Percentiles rank a stretch among this genome's conserved stretches.
These are phyloP conservation scores for Gallinago solitaria DNA, from an alignment of 2,797 vertebrate species.

Conservation along the genomic window DNA sequence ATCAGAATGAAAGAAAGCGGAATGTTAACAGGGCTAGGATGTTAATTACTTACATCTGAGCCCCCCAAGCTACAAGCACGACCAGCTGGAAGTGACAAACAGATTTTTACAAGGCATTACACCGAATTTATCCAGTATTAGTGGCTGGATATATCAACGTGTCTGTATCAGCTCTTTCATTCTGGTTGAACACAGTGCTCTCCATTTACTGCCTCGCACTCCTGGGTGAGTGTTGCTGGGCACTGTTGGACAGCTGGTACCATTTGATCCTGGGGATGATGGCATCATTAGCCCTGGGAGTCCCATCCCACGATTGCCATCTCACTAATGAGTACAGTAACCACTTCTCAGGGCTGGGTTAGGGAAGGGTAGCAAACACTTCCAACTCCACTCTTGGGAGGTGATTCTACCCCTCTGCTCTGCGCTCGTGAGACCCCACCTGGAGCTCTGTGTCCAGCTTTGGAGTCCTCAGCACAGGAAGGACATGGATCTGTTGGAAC, in stretches of 20 bases:
- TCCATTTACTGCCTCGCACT: background rate
- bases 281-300: background rate
- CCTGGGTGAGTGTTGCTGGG: background rate
- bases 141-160: background rate
- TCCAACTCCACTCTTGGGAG: background rate
- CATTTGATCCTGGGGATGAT: background rate
- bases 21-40: slow-evolving; percentile 16
- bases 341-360: background rate
- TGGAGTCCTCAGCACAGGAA: too few species aligned
- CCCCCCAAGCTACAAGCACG: background rate
- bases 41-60: slow-evolving; percentile 36
- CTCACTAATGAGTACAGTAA: background rate
- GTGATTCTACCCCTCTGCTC: too few species aligned
- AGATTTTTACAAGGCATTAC: slow-evolving; percentile 34
- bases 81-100: slow-evolving; percentile 30
- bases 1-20: slow-evolving; percentile 25
- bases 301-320: background rate
- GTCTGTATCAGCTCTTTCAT: background rate
- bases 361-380: background rate
- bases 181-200: background rate
- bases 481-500: too few species aligned
- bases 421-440: too few species aligned
- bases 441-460: too few species aligned
- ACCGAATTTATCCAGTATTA: background rate
- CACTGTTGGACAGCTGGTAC: background rate